Base-by-base conservation (phyloP, 1,140 invertebrate species). In the Araneus ventricosus region DNA sequence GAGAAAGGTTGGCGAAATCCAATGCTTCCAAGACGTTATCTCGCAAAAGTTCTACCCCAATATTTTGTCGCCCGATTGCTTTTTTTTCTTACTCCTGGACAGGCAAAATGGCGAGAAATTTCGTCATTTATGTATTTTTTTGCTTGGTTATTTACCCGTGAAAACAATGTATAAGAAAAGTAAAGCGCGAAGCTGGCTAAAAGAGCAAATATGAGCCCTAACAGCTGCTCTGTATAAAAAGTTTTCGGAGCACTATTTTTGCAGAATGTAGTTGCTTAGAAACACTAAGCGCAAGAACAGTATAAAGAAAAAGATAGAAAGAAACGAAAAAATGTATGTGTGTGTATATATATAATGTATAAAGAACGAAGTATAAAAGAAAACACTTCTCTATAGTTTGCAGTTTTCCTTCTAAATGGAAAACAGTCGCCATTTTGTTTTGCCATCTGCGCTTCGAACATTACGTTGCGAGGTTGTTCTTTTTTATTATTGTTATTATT, bases 401-500 rank as follows among this genome's bases (percentile, higher is more conserved):
- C 45, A 45, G 39, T 84, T 45, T 84, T 84, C 30, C 39, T 84
- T 84, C 80, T 84, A 84, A 84, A 84, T 84, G 80, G 80, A 84
- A 84, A 84, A 84, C 80, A 84, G 80, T 84, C 45, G 39, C 80
- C 39, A 84, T 52, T 84, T 45, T 52, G 39, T 84, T 75, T 75
- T 84, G 80, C 80, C 80, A 84, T 45, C 80, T 84, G 80, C 14
- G 22, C 80, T 52, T 84, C 39, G 45, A 41, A 52, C 39, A 45
- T 45, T 52, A 52, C 45, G 10, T 52, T 52, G 10, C 17, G 45
- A 52, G 14, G 45, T 52, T 52, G 45, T 7, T 24, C 17, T 27
- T n/a, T 20, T 27, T 52, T 34, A 20, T 75, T 22, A 6, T 75
- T 30, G 6, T 37, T 75, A 34, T 67, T n/a, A 27, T 27, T 37